Percentiles rank a stretch among this genome's conserved stretches.
Evolutionary conservation across 2,797 vertebrate species (phyloP).

Genomic region (Spondyliosoma cantharus): DNA sequence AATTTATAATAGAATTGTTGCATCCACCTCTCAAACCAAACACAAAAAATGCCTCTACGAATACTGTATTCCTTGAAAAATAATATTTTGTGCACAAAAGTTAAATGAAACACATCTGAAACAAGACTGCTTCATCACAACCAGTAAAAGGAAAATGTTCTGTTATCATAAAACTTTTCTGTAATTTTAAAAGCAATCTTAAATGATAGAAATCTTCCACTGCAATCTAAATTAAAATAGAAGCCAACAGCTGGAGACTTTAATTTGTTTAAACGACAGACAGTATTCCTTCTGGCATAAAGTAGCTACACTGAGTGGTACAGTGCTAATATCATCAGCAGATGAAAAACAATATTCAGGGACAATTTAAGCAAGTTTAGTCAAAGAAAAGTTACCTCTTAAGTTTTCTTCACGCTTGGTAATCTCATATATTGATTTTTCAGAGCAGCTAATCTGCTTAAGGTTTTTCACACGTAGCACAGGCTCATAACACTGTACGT

Average conservation of each 20-base stretch:
- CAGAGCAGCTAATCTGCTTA: conserved; percentile 43
- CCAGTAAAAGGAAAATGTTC: neutral
- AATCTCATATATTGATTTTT: conserved; percentile 15
- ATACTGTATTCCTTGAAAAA: too few relatives aligned
- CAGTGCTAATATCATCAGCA: neutral
- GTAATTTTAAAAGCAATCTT: neutral
- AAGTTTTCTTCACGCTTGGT: neutral
- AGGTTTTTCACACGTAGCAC: conserved; percentile 24
- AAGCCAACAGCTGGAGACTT: neutral
- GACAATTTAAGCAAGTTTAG: neutral
- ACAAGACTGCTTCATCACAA: neutral
- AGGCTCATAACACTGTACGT: conserved; percentile 30
- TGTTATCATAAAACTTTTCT: neutral
- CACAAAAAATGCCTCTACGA: neutral
- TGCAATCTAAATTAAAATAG: too few relatives aligned
- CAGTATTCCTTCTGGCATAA: neutral
- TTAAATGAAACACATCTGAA: neutral
- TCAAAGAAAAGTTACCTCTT: conserved; percentile 24
- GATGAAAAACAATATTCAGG: neutral
- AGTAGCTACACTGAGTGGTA: neutral
- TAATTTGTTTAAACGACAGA: neutral
- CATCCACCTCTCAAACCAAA: neutral
- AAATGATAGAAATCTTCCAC: neutral
- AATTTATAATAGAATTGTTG: neutral
- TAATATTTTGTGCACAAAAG: neutral